Conservation (phyloP, 2,888 invertebrate species). For the Andrena bucephala region DNA sequence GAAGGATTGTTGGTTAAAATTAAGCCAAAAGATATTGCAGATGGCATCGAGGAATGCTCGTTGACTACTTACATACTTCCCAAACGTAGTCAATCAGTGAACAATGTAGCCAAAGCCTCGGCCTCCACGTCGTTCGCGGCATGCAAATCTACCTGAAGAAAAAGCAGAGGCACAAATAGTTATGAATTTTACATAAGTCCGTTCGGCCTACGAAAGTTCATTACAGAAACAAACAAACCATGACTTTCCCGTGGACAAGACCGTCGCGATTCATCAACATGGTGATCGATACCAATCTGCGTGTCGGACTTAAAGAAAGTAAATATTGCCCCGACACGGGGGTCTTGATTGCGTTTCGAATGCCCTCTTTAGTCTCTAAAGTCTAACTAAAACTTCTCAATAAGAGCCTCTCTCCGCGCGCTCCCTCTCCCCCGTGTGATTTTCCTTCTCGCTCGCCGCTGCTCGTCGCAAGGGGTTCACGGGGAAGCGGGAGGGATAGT, state of each 20-base stretch:
- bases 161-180: not conserved
- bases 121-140: not conserved
- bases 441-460: slow-evolving; percentile 14
- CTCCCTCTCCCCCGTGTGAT: slow-evolving; percentile 23
- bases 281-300: slow-evolving; percentile 2
- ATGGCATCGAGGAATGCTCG: no score
- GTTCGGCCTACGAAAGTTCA: not conserved
- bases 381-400: slow-evolving; percentile 44
- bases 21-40: no score
- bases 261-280: not conserved
- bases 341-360: slow-evolving; percentile 25
- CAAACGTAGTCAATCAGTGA: not conserved
- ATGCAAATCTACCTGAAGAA: not conserved
- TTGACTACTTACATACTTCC: no score
- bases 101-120: not conserved
- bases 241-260: no score
- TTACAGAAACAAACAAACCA: not conserved
- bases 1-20: no score
- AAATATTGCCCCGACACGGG: slow-evolving; percentile 5
- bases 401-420: slow-evolving; percentile 40
- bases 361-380: slow-evolving; percentile 38
- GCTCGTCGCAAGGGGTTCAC: slow-evolving; percentile 18
- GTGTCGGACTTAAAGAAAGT: not conserved
- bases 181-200: not conserved
- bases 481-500: slow-evolving; percentile 24